Evolutionary conservation across 2,888 invertebrate species (phyloP).

Genomic region (Troides aeacus): DNA sequence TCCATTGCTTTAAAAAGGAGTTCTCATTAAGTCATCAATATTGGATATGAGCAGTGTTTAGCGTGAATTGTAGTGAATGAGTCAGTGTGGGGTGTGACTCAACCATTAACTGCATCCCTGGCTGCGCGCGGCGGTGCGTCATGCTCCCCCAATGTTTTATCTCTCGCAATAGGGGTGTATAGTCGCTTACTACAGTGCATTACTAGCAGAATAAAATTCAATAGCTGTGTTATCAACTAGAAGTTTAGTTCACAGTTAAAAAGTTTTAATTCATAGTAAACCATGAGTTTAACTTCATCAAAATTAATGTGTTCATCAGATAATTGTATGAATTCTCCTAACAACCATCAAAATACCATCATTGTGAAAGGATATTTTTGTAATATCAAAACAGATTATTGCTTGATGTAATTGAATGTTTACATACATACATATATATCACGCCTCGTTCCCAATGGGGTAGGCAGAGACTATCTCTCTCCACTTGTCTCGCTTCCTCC

Average conservation of each 20-base stretch:
- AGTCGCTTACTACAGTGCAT: conserved; percentile 42
- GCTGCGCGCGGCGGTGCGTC: conserved; percentile 36
- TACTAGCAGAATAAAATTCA: neutral
- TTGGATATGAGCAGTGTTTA: conserved; percentile 39
- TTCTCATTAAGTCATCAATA: conserved; percentile 53
- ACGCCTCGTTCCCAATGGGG: no score
- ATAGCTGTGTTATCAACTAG: neutral
- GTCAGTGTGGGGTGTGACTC: conserved; percentile 46
- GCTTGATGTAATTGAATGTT: no score
- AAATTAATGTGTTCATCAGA: no score
- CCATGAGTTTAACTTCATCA: no score
- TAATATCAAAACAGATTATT: no score
- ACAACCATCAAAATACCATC: no score
- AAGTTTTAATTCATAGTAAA: neutral
- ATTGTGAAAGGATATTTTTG: no score
- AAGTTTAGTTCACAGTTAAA: neutral
- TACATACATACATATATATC: no score
- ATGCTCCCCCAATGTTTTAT: conserved; percentile 36
- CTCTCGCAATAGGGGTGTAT: conserved; percentile 51
- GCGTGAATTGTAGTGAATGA: conserved; percentile 45
- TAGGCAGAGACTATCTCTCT: no score
- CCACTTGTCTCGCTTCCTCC: no score
- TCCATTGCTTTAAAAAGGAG: conserved; percentile 45
- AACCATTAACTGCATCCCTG: conserved; percentile 42
- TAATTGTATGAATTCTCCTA: no score